These are phyloP conservation scores for Microplitis demolitor DNA, from an alignment of 1,140 invertebrate species.

Conservation along the genomic window DNA sequence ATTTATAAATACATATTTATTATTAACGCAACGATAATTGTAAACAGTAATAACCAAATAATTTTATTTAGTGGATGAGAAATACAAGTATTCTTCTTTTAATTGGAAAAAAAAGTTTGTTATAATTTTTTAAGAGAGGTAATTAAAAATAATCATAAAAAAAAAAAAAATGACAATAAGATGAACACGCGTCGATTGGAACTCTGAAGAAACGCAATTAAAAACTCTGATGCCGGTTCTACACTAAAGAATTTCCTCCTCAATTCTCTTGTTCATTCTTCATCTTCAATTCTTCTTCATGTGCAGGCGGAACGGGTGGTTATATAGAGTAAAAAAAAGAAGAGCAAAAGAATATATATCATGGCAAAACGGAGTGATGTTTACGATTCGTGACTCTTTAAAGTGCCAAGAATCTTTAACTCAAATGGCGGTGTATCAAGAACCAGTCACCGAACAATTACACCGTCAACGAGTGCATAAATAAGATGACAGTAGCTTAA, in stretches of 20 bases:
- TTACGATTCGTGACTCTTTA: conserved; percentile 18
- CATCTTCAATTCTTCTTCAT: too few species aligned
- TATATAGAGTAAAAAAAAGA: background rate
- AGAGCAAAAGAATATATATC: background rate
- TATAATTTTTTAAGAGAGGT: too few species aligned
- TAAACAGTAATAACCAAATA: too few species aligned
- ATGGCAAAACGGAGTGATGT: conserved; percentile 7
- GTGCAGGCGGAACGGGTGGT: background rate
- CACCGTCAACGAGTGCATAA: conserved; percentile 46
- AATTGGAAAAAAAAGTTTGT: too few species aligned
- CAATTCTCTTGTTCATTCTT: background rate
- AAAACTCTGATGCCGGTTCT: conserved; percentile 3
- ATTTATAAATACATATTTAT: too few species aligned
- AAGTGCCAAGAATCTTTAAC: conserved; percentile 18
- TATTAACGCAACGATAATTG: too few species aligned
- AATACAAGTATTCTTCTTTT: too few species aligned
- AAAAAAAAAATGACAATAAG: conserved; percentile 13
- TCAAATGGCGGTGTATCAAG: conserved; percentile 20
- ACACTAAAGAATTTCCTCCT: conserved; percentile 8
- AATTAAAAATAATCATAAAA: background rate
- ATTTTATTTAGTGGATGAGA: too few species aligned
- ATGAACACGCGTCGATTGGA: conserved; percentile 19
- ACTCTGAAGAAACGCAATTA: conserved; percentile 26
- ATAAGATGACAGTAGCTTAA: conserved; percentile 34
- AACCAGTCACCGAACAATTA: conserved; percentile 39